phyloP scores from a whole-genome alignment of 1,140 invertebrate genomes.

The Drosophila ananassae region DNA sequence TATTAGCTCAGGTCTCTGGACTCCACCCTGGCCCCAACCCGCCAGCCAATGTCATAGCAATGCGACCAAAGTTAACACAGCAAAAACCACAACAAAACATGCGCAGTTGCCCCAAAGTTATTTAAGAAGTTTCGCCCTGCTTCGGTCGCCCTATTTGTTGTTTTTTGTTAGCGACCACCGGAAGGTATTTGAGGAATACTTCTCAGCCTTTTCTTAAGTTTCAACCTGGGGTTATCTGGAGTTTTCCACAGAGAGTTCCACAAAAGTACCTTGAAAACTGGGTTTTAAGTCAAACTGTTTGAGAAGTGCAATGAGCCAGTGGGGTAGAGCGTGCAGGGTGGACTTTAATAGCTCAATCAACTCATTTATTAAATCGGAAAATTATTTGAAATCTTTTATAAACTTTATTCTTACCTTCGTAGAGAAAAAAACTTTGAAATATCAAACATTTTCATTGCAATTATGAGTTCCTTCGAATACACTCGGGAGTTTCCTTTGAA shows the following conservation, averaged over 20 bases:
- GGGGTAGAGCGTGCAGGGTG: neutral
- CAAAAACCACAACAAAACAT: constrained; percentile 81
- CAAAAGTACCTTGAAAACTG: constrained; percentile 3
- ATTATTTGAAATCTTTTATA: neutral
- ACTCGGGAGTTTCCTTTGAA: constrained; percentile 2
- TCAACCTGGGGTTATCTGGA: constrained; percentile 67
- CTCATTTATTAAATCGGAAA: neutral
- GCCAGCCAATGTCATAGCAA: constrained; percentile 77
- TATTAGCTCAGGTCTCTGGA: constrained; percentile 19
- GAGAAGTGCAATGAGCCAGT: neutral
- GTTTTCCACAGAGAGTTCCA: constrained; percentile 12
- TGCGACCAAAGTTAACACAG: constrained; percentile 76
- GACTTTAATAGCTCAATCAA: neutral
- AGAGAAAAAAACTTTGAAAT: constrained; percentile 78
- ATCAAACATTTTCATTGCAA: constrained; percentile 77
- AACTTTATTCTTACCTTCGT: constrained; percentile 67
- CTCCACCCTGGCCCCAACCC: constrained; percentile 10
- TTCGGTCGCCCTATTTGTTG: constrained; percentile 25
- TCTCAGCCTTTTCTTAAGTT: constrained; percentile 5
- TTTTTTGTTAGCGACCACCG: constrained; percentile 54
- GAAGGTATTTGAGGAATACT: constrained; percentile 66
- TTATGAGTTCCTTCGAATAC: constrained; percentile 2
- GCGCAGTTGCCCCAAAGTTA: constrained; percentile 68
- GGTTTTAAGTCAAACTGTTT: neutral
- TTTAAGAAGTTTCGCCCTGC: constrained; percentile 65